phyloP scores from a whole-genome alignment of 2,888 invertebrate species.

The Caenorhabditis angaria region DNA sequence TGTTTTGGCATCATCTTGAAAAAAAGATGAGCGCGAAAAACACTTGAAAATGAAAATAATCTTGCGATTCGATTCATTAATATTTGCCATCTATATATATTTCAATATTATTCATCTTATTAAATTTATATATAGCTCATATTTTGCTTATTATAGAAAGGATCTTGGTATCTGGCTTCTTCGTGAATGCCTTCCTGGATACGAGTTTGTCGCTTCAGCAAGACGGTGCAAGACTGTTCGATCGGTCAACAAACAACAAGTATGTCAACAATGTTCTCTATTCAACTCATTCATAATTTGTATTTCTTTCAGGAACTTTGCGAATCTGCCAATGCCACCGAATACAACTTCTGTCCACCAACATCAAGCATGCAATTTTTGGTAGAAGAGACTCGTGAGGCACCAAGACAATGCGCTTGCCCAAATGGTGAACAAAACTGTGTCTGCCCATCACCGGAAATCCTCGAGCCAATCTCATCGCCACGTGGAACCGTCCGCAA shows the following conservation, averaged over 20 bases:
- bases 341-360: constrained; percentile 68
- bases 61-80: neutral
- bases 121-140: too few species aligned
- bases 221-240: constrained; percentile 67
- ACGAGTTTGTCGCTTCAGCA: constrained; percentile 68
- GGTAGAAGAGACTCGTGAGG: constrained; percentile 66
- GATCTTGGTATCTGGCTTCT: constrained; percentile 71
- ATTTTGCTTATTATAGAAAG: constrained; percentile 47
- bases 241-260: constrained; percentile 66
- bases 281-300: neutral
- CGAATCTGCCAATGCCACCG: constrained; percentile 62
- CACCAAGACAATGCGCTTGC: constrained; percentile 66
- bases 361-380: constrained; percentile 56
- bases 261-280: constrained; percentile 14
- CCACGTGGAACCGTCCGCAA: constrained; percentile 28
- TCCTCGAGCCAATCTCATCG: constrained; percentile 65
- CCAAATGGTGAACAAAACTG: constrained; percentile 68
- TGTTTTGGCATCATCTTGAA: neutral
- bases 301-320: constrained; percentile 56
- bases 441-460: constrained; percentile 68
- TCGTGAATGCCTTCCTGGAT: constrained; percentile 68
- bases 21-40: constrained; percentile 5
- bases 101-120: neutral
- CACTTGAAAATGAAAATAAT: constrained; percentile 10
- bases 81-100: constrained; percentile 9